Percentiles rank a stretch among this genome's conserved stretches.
phyloP scores from a whole-genome alignment of 1,140 invertebrate genomes.

The Colletes gigas region DNA sequence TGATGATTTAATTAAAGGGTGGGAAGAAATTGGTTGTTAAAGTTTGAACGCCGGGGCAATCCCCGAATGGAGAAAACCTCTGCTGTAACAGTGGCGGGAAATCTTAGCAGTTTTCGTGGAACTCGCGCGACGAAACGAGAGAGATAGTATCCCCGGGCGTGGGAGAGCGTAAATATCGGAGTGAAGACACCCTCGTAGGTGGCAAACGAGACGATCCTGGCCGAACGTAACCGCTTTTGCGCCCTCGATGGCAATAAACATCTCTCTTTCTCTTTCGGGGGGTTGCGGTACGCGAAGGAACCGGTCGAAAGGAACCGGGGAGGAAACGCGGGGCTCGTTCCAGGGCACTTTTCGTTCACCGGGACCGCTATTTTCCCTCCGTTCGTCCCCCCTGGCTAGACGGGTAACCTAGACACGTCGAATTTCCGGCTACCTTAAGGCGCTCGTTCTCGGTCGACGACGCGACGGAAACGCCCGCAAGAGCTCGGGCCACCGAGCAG shows the following conservation, averaged over 20 bases:
- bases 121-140: not conserved
- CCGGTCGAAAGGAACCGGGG: not conserved
- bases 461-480: slow-evolving; percentile 58
- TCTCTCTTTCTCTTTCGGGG: slow-evolving; percentile 5
- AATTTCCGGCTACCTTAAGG: slow-evolving; percentile 69
- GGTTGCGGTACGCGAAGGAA: slow-evolving; percentile 1
- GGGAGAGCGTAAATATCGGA: slow-evolving; percentile 33
- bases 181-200: slow-evolving; percentile 36
- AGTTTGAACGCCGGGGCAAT: too few species aligned
- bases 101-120: too few species aligned
- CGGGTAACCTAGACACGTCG: slow-evolving; percentile 66
- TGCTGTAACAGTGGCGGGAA: too few species aligned
- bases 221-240: slow-evolving; percentile 40
- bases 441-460: slow-evolving; percentile 54
- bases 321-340: slow-evolving; percentile 31
- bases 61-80: too few species aligned
- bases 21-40: too few species aligned
- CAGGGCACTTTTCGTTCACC: slow-evolving; percentile 33
- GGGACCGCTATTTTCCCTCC: not conserved
- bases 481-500: not conserved
- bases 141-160: not conserved
- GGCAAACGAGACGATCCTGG: slow-evolving; percentile 45
- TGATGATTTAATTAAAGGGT: too few species aligned
- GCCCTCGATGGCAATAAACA: slow-evolving; percentile 49
- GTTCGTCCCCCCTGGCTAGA: slow-evolving; percentile 13